phyloP scores from a whole-genome alignment of 2,888 invertebrate species.

The Cantharis rustica region DNA sequence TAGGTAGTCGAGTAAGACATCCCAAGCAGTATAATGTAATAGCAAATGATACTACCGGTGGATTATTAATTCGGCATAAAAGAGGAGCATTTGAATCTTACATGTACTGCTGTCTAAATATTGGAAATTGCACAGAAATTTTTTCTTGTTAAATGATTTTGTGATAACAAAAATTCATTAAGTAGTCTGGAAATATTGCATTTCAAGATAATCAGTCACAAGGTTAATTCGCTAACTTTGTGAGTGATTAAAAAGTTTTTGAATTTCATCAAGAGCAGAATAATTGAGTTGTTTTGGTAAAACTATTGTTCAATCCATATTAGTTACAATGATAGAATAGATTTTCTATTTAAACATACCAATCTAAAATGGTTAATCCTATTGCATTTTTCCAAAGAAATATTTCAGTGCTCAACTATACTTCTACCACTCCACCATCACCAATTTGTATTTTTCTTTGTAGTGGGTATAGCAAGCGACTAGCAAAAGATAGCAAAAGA shows the following conservation, averaged over 20 bases:
- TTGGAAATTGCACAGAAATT: conserved; percentile 12
- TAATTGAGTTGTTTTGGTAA: background rate
- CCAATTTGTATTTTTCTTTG: no score
- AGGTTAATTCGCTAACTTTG: background rate
- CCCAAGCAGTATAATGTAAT: background rate
- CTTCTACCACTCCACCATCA: no score
- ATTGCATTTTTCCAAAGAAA: no score
- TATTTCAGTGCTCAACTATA: no score
- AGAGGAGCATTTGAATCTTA: conserved; percentile 2
- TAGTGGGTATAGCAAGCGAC: no score
- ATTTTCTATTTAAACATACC: no score
- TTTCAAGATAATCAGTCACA: background rate
- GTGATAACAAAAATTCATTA: background rate
- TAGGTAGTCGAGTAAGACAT: conserved; percentile 4
- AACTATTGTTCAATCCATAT: background rate
- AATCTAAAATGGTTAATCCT: no score
- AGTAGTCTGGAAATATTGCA: background rate
- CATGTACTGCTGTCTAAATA: conserved; percentile 16
- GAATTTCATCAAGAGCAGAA: background rate
- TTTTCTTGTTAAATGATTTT: conserved; percentile 1
- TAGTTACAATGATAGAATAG: no score
- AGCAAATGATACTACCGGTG: conserved; percentile 6
- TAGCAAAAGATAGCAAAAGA: no score
- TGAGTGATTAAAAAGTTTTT: background rate
- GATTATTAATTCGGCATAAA: conserved; percentile 17